These are phyloP conservation scores for Carassius auratus DNA, from an alignment of 2,113 vertebrate genomes.

Conservation along the genomic window DNA sequence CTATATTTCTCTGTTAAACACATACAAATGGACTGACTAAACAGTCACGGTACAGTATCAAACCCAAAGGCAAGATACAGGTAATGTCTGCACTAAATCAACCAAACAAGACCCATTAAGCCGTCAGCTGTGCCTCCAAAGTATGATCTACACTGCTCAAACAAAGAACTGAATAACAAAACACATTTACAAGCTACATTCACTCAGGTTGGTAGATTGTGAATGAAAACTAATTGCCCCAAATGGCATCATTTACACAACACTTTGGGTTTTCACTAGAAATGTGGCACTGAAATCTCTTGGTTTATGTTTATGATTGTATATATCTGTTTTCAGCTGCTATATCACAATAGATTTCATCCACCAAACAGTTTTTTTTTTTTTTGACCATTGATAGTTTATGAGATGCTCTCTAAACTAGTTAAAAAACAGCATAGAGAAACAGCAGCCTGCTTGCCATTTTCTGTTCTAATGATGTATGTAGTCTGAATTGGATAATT, in stretches of 20 bases:
- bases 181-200: background rate
- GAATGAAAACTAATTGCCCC: too few relatives aligned
- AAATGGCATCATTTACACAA: background rate
- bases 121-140: background rate
- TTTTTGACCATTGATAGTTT: too few relatives aligned
- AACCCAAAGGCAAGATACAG: background rate
- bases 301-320: background rate
- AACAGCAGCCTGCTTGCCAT: background rate
- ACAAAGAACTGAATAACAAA: background rate
- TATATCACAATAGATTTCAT: too few relatives aligned
- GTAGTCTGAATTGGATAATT: background rate
- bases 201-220: background rate
- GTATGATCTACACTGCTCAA: slow-evolving; percentile 8
- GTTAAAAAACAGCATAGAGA: too few relatives aligned
- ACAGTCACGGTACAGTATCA: slow-evolving; percentile 9
- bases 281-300: background rate
- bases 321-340: background rate
- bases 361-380: too few relatives aligned
- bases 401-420: too few relatives aligned
- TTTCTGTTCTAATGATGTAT: background rate
- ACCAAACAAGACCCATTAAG: slow-evolving; percentile 15
- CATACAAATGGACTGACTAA: slow-evolving; percentile 15
- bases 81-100: slow-evolving; percentile 37
- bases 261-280: background rate
- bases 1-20: slow-evolving; percentile 22